phyloP scores from a whole-genome alignment of 1,140 invertebrate genomes.

The Drosophila bocqueti region DNA sequence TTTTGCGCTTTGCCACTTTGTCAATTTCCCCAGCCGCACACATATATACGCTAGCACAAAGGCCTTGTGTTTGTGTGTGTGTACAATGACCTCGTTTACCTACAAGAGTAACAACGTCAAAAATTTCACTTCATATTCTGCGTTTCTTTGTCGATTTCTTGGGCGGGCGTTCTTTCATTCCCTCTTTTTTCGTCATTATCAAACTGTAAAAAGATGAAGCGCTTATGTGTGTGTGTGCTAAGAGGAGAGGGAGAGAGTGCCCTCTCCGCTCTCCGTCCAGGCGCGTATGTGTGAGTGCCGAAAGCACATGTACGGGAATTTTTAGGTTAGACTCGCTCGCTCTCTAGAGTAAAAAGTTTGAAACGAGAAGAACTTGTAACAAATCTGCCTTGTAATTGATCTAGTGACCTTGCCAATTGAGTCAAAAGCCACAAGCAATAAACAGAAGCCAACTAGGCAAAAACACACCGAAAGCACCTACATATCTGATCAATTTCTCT shows the following conservation, averaged over 20 bases:
- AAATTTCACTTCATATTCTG: slow-evolving; percentile 71
- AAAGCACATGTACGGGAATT: slow-evolving; percentile 55
- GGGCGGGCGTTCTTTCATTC: slow-evolving; percentile 49
- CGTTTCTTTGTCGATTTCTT: slow-evolving; percentile 65
- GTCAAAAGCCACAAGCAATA: slow-evolving; percentile 17
- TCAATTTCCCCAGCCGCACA: slow-evolving; percentile 35
- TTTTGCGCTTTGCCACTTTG: slow-evolving; percentile 19
- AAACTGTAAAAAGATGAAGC: slow-evolving; percentile 64
- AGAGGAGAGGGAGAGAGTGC: slow-evolving; percentile 12
- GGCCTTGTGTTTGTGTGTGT: slow-evolving; percentile 17
- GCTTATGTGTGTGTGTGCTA: slow-evolving; percentile 29
- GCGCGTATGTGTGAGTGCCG: slow-evolving; percentile 26
- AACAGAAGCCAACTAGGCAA: slow-evolving; percentile 15
- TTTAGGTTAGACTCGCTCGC: slow-evolving; percentile 64
- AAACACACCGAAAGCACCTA: slow-evolving; percentile 18
- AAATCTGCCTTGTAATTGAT: slow-evolving; percentile 14
- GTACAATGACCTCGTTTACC: slow-evolving; percentile 72
- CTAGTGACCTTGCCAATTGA: slow-evolving; percentile 45
- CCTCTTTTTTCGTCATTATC: slow-evolving; percentile 66
- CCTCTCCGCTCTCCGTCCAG: slow-evolving; percentile 5
- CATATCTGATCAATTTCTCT: slow-evolving; percentile 31
- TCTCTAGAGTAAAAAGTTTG: neutral
- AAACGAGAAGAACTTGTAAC: slow-evolving; percentile 9
- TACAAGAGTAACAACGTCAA: slow-evolving; percentile 61
- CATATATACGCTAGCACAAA: slow-evolving; percentile 2